These are phyloP conservation scores for Sinocyclocheilus maitianheensis DNA, from an alignment of 2,113 vertebrate genomes.

Conservation along the genomic window DNA sequence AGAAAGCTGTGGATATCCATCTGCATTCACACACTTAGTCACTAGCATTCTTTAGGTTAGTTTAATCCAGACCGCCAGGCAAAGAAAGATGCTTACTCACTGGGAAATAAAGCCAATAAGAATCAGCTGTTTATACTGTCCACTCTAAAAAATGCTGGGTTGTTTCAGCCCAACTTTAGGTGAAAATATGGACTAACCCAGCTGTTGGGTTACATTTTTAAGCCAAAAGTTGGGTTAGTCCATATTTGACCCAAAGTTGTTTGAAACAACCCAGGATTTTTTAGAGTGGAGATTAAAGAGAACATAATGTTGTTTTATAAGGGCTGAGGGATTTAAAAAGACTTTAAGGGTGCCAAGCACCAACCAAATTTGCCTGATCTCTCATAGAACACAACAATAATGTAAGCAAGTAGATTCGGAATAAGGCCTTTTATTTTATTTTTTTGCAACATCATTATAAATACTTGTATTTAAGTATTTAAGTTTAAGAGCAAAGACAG, in stretches of 20 bases:
- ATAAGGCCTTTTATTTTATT: no score
- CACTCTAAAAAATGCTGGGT: no score
- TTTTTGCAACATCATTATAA: no score
- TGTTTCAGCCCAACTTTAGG: no score
- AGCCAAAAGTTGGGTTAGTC: no score
- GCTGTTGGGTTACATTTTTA: no score
- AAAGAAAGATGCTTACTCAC: slow-evolving; percentile 45
- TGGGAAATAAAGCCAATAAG: slow-evolving; percentile 36
- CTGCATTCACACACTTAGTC: slow-evolving; percentile 52
- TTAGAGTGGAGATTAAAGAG: not conserved
- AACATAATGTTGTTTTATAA: not conserved
- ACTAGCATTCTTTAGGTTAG: slow-evolving; percentile 23
- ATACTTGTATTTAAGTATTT: no score
- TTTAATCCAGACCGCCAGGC: slow-evolving; percentile 40
- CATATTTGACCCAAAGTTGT: no score
- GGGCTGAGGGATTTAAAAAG: not conserved
- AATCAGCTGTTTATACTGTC: slow-evolving; percentile 21
- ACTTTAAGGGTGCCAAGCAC: not conserved
- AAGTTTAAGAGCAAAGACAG: no score
- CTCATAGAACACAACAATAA: not conserved
- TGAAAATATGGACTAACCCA: no score
- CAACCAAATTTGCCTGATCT: not conserved
- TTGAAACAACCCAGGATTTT: no score
- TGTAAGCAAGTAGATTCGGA: no score
- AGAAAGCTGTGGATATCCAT: slow-evolving; percentile 54